Evolutionary conservation across 2,113 vertebrate species (phyloP).

Genomic region (Rhinolophus ferrumequinum): DNA sequence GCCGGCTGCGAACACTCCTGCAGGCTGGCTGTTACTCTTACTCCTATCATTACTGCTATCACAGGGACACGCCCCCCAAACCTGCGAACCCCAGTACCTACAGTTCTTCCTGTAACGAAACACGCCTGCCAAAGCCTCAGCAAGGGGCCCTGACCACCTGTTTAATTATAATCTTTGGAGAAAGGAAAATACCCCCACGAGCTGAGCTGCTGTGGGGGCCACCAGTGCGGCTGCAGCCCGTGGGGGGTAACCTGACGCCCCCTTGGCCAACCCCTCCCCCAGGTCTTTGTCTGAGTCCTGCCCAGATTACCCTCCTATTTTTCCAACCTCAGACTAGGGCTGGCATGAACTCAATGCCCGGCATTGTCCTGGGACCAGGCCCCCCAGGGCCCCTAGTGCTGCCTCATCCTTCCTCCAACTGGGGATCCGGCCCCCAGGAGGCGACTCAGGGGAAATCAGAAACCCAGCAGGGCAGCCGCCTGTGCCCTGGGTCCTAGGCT

Average conservation of each 20-base stretch:
- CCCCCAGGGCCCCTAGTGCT: background rate
- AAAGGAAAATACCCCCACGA: background rate
- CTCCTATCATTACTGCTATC: rapidly evolving
- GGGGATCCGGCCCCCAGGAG: conserved; percentile 54
- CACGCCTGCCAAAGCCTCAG: background rate
- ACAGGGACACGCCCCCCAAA: background rate
- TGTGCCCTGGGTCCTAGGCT: background rate
- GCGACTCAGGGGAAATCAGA: conserved; percentile 20
- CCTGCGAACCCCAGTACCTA: background rate
- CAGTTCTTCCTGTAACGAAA: conserved; percentile 36
- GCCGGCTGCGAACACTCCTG: rapidly evolving
- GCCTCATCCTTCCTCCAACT: conserved; percentile 43
- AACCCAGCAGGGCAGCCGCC: background rate
- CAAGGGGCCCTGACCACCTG: background rate
- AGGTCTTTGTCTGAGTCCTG: conserved; percentile 52
- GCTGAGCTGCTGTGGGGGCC: background rate
- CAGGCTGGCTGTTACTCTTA: no score
- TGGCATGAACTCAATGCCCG: conserved; percentile 73
- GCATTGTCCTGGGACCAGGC: conserved; percentile 75
- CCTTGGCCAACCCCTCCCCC: background rate
- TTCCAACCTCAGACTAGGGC: conserved; percentile 71
- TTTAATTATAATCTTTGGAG: conserved; percentile 37
- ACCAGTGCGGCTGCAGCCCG: background rate
- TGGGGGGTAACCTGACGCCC: conserved; percentile 41
- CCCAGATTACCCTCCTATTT: conserved; percentile 72